Conservation (phyloP, 37 sponge, comb jelly and placozoan genomes). For the Spongilla lacustris region DNA sequence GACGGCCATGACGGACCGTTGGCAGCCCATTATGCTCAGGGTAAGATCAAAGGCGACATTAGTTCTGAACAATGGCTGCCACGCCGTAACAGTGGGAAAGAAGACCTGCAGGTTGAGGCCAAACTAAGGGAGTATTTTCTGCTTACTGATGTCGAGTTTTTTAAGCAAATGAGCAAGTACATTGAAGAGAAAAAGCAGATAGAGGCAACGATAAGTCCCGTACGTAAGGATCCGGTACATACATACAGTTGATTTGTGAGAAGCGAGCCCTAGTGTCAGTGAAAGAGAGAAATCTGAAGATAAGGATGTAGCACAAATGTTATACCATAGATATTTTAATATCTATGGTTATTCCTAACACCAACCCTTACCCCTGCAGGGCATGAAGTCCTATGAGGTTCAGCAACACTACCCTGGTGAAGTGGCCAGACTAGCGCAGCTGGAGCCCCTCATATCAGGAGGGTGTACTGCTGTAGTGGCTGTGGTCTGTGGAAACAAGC, state of each 20-base stretch:
- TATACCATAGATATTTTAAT: no score
- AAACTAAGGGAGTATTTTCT: constrained; percentile 44
- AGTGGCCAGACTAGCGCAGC: constrained; percentile 63
- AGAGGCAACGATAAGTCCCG: constrained; percentile 42
- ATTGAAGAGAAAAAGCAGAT: constrained; percentile 51
- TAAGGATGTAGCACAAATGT: no score
- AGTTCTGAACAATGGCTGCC: constrained; percentile 19
- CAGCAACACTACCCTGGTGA: constrained; percentile 70
- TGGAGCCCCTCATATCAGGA: constrained; percentile 67
- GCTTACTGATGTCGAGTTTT: constrained; percentile 64
- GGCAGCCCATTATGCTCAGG: constrained; percentile 75
- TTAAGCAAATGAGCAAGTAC: constrained; percentile 16
- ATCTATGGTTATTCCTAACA: neutral
- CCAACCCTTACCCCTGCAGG: constrained; percentile 24
- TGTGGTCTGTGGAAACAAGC: constrained; percentile 57
- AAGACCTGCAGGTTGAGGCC: neutral
- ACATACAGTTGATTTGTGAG: neutral
- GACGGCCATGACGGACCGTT: constrained; percentile 92
- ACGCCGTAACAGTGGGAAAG: neutral
- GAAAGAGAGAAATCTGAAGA: no score
- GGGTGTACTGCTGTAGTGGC: constrained; percentile 88
- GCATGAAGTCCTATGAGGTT: constrained; percentile 81
- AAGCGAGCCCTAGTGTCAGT: no score
- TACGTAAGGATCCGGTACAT: constrained; percentile 38
- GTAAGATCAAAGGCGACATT: no score